These are phyloP conservation scores for Probaryconus sp. DNA, from an alignment of 1,140 invertebrate species.

Conservation along the genomic window DNA sequence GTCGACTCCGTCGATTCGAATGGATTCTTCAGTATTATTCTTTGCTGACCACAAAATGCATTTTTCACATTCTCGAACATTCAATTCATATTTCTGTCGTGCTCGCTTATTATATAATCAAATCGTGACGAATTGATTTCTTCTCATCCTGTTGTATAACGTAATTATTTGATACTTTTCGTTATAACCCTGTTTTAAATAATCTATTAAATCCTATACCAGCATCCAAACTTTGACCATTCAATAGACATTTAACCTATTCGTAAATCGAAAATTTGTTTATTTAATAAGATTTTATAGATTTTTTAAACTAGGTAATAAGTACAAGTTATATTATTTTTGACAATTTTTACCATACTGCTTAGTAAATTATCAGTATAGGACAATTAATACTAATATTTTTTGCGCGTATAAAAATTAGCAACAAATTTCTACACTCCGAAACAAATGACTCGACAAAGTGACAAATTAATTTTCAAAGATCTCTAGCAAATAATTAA, in stretches of 20 bases:
- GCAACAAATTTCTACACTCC: conserved; percentile 14
- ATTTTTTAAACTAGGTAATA: too few relatives aligned
- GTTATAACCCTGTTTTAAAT: too few relatives aligned
- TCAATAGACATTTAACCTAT: too few relatives aligned
- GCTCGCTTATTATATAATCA: conserved; percentile 20
- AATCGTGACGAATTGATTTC: conserved; percentile 30
- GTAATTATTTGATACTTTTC: neutral
- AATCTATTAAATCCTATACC: too few relatives aligned
- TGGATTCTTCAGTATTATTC: conserved; percentile 58
- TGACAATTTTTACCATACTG: too few relatives aligned
- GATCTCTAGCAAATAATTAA: conserved; percentile 49
- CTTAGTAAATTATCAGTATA: neutral
- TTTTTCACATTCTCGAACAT: conserved; percentile 39
- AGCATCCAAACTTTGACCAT: too few relatives aligned
- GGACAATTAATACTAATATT: neutral
- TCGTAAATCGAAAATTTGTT: too few relatives aligned
- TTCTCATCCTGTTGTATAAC: conserved; percentile 32
- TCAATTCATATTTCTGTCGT: conserved; percentile 18
- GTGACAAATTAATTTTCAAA: conserved; percentile 50
- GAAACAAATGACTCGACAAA: conserved; percentile 41
- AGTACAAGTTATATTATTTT: too few relatives aligned
- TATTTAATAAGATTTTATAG: too few relatives aligned
- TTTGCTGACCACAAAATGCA: conserved; percentile 41
- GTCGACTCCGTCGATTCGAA: conserved; percentile 63
- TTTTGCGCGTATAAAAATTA: too few relatives aligned